Evolutionary conservation across 1,140 invertebrate species (phyloP), one percentile per base, ranked within the genome.

Genomic region (Bombus confusus): DNA sequence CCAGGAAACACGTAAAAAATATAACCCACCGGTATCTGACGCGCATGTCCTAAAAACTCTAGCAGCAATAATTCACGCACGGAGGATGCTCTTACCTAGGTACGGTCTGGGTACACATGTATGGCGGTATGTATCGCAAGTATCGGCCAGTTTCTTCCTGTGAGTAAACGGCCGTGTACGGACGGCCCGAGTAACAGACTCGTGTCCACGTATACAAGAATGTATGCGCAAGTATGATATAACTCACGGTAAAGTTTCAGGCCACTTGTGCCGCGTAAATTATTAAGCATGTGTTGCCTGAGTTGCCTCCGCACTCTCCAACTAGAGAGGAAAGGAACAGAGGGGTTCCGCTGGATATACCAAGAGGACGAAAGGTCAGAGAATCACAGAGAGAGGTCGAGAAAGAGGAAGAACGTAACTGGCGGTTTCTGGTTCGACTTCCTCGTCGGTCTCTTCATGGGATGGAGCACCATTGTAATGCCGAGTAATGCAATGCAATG

Each of bases 251-350:
- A 90, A 92, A 92, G 89, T 93, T 92, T 88, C 90, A 90, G 90
- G 86, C 92, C 91, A 92, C 91, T 93, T 90, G 91, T 91, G 87
- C 88, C 81, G 79, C 82, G 92, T 93, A 92, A 93, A 93, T 93
- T 93, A 93, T 93, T 93, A 92, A 93, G 91, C 92, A 90, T 90
- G 88, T 88, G 91, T 92, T 90, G 88, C 86, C 88, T 86, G 47
- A 52, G 47, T 91, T 88, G 82, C 88, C 88, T 87, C 8, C 87
- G 18, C 47, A 0, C 76, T 62, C 34, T 59, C 37, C 43, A 34
- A 79, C 62, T 74, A 72, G 59, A 47, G 37, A 80, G 31, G 59
- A 59, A 52, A 41, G 13, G 18, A 68, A 31, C 47, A 37, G 78
- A 28, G n/a, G 31, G 59, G 47, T 47, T 39, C n/a, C 57, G 43